Conservation (phyloP, 2,888 invertebrate genomes). For the Dugesia japonica region DNA sequence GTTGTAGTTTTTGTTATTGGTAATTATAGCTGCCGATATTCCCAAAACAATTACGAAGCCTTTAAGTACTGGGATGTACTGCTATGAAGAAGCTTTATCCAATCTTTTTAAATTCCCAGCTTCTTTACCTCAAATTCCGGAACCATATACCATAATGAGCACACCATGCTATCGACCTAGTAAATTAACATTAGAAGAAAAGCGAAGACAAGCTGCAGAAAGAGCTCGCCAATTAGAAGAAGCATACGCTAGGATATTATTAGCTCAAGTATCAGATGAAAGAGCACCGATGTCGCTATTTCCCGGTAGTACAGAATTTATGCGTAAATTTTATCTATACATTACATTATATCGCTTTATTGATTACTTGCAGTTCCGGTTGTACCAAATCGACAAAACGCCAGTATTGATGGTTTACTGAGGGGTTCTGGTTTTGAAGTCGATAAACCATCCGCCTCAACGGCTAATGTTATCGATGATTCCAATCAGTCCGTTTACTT, state of each 20-base stretch:
- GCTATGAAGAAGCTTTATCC: neutral
- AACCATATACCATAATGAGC: neutral
- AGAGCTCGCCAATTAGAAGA: constrained; percentile 10
- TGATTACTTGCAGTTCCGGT: neutral
- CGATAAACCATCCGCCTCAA: neutral
- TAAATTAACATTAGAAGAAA: neutral
- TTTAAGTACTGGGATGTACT: neutral
- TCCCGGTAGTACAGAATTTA: constrained; percentile 6
- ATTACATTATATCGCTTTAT: neutral
- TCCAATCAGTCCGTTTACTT: neutral
- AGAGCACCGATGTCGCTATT: neutral
- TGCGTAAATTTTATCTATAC: neutral
- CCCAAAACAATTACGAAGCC: neutral
- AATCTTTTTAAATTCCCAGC: neutral
- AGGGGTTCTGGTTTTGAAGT: neutral
- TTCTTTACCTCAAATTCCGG: neutral
- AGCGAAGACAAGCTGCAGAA: neutral
- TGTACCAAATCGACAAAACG: neutral
- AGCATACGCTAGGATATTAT: neutral
- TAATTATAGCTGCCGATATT: neutral
- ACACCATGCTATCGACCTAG: neutral
- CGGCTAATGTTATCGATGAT: neutral
- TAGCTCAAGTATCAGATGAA: neutral
- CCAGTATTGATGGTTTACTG: neutral
- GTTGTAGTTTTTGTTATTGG: neutral